A percentile compares a stretch with the other conserved stretches of the same genome.
Evolutionary conservation across 2,113 vertebrate species (phyloP).

Genomic region (Myocastor coypus): DNA sequence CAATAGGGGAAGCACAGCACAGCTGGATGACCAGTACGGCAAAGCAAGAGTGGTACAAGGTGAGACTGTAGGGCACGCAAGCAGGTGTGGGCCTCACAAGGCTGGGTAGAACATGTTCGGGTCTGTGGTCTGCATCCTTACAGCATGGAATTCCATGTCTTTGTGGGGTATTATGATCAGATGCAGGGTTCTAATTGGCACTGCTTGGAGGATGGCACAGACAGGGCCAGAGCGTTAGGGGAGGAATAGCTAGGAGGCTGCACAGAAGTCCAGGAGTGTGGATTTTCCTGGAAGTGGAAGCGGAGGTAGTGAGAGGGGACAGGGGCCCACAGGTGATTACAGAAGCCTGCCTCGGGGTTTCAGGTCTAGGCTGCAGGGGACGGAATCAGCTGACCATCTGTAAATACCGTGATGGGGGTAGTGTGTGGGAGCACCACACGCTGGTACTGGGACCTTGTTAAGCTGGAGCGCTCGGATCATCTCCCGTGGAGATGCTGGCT

Average conservation of each 20-base stretch:
- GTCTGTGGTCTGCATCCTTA: neutral
- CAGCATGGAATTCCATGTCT: neutral
- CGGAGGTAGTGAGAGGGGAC: neutral
- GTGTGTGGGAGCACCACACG: too few species aligned
- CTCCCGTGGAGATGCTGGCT: neutral
- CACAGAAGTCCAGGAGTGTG: neutral
- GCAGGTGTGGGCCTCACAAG: neutral
- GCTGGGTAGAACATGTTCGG: too few species aligned
- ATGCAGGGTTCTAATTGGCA: neutral
- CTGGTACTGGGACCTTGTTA: neutral
- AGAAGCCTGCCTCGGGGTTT: neutral
- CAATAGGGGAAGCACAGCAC: neutral
- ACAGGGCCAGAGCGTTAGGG: neutral
- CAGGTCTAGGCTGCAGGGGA: neutral
- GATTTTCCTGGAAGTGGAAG: neutral
- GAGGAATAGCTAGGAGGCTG: neutral
- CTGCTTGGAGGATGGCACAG: neutral
- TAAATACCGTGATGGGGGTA: rapidly evolving
- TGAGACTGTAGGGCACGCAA: neutral
- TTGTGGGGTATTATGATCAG: neutral
- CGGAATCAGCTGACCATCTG: neutral
- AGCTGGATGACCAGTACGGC: neutral
- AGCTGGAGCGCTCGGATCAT: neutral
- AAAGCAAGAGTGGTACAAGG: neutral
- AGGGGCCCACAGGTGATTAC: too few species aligned